Evolutionary conservation across 2,888 invertebrate genomes (phyloP).

Genomic region (Phortica okadai): DNA sequence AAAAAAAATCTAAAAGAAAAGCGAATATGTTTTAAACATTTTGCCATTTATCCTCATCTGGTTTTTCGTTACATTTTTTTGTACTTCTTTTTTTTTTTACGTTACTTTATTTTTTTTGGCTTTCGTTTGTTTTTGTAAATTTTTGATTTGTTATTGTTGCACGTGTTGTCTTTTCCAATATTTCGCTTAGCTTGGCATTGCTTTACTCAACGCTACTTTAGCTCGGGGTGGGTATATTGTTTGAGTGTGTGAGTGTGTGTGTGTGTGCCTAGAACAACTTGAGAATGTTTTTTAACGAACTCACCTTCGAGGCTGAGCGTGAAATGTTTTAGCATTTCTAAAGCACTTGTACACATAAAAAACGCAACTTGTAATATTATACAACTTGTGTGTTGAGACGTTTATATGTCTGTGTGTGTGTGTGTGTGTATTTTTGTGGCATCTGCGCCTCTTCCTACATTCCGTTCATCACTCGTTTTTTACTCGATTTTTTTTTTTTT

Average conservation of each 20-base stretch:
- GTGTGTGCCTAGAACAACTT: conserved; percentile 37
- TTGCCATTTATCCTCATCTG: conserved; percentile 42
- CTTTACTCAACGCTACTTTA: conserved; percentile 35
- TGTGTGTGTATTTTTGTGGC: too few species aligned
- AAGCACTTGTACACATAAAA: not conserved
- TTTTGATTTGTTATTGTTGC: conserved; percentile 72
- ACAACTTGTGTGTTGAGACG: not conserved
- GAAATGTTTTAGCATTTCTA: conserved; percentile 9
- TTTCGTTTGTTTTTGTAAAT: conserved; percentile 55
- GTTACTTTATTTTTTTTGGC: conserved; percentile 54
- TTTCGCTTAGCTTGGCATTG: conserved; percentile 48
- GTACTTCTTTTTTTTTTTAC: conserved; percentile 48
- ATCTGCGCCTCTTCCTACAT: too few species aligned
- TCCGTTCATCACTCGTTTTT: too few species aligned
- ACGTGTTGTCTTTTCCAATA: conserved; percentile 66
- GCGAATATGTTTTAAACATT: conserved; percentile 68
- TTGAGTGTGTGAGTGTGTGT: conserved; percentile 6
- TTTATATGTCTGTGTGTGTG: too few species aligned
- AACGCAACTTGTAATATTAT: not conserved
- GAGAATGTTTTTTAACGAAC: conserved; percentile 55
- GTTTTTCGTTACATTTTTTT: conserved; percentile 46
- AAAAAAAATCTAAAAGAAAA: conserved; percentile 41
- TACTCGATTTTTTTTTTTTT: not conserved
- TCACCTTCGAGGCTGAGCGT: conserved; percentile 48
- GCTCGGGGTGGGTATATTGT: not conserved